Base-by-base conservation (phyloP, 2,113 vertebrate species). In the Corythornis cristatus region DNA sequence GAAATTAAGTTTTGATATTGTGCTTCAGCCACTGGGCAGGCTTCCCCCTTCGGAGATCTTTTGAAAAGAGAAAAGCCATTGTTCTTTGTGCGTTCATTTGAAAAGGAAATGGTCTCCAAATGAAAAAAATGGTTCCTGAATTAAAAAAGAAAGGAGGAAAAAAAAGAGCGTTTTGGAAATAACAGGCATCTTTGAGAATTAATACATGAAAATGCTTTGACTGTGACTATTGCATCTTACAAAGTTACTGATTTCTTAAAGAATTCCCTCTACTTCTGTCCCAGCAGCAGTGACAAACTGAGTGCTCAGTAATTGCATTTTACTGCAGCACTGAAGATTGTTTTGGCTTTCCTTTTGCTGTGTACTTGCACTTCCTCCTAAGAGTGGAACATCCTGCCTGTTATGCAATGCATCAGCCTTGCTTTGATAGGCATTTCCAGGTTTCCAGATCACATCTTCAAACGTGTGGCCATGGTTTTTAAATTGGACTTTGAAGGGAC, bases 371-470 rank as follows among this genome's bases (percentile, higher is more conserved):
- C 93, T 95, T 96, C 92, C 90, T 95, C 89, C 11, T 92, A 88
- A 92, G 86, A 92, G 66, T 90, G 88, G 92, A 96, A 96, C 91
- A 96, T 95, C 88, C 90, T 97, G 92, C 83, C 88, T 95, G 83
- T 97, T 96, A 95, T 71, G 93, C 89, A 96, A 88, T 88, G 76
- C 77, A 88, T 86, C 89, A 95, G 93, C 94, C 93, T 95, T 95
- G 94, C 96, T 97, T 96, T 97, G 94, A 94, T 91, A 95, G 95
- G 93, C 95, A 93, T 90, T 96, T 97, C 91, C 95, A 96, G 83
- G 85, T 94, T 93, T 93, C 93, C 92, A 93, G 85, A 95, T 90
- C 90, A 75, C 86, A 71, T 93, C 95, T 89, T 89, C 83, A 84
- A 71, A 25, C 37, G 66, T 5, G 1, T 65, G 83, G 68, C 6